These are phyloP conservation scores for Acrocyrtus sp. DNA, from an alignment of 2,888 invertebrate species.

Conservation along the genomic window DNA sequence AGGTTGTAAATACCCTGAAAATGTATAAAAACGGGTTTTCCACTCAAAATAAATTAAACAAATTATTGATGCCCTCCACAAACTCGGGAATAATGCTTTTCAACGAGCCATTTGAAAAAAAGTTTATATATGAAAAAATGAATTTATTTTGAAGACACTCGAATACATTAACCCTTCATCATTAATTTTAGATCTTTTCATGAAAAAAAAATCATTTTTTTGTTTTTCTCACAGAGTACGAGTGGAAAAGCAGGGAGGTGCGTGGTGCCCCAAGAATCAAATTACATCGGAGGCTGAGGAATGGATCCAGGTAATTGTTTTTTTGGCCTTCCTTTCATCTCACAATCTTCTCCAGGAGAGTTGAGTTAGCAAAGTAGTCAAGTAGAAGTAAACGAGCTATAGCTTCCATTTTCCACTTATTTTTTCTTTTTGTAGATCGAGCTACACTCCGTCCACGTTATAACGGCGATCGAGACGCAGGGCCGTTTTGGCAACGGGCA, in stretches of 20 bases:
- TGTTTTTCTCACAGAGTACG: conserved; percentile 73
- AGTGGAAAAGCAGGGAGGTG: conserved; percentile 85
- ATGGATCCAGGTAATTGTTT: conserved; percentile 71
- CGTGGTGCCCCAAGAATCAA: conserved; percentile 90
- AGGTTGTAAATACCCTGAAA: conserved; percentile 31
- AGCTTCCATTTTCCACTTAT: not conserved
- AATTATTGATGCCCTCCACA: conserved; percentile 23
- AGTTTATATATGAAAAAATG: conserved; percentile 17
- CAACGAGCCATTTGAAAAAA: conserved; percentile 29
- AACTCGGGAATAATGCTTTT: too few species aligned
- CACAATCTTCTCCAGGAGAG: not conserved
- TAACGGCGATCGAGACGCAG: conserved; percentile 84
- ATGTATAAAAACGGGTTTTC: conserved; percentile 25
- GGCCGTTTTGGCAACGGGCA: conserved; percentile 93
- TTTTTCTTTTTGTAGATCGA: conserved; percentile 73
- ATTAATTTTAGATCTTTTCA: not conserved
- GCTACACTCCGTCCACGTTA: conserved; percentile 80
- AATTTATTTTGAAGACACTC: conserved; percentile 27
- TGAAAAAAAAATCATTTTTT: not conserved
- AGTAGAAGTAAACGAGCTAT: not conserved
- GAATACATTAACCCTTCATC: conserved; percentile 9
- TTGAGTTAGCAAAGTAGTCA: not conserved
- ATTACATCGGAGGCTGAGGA: conserved; percentile 80
- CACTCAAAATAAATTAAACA: conserved; percentile 38
- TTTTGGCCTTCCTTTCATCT: not conserved